Conservation (phyloP, 2,888 invertebrate species). For the Nomada ferruginata region DNA sequence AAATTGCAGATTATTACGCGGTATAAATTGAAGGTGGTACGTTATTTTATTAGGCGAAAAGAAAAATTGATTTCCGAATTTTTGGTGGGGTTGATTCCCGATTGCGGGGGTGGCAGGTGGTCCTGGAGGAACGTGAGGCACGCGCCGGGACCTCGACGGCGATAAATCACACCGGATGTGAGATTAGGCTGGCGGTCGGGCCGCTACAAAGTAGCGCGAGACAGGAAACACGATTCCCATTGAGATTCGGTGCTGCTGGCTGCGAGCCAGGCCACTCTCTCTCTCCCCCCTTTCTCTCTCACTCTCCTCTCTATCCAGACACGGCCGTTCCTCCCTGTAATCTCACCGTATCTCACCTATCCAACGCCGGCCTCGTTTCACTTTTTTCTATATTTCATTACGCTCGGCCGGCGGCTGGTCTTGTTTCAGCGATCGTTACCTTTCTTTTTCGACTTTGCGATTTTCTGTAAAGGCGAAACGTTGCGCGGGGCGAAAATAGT, state of each 20-base stretch:
- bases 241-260: constrained; percentile 64
- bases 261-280: constrained; percentile 33
- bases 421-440: too few relatives aligned
- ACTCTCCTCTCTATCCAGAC: neutral
- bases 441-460: too few relatives aligned
- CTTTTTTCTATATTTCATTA: neutral
- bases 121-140: constrained; percentile 13
- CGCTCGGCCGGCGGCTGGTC: neutral
- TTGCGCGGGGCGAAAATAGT: too few relatives aligned
- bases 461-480: too few relatives aligned
- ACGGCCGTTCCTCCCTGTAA: constrained; percentile 1
- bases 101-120: constrained; percentile 26
- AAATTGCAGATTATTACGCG: too few relatives aligned
- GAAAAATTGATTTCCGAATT: constrained; percentile 10
- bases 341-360: constrained; percentile 27
- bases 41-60: neutral
- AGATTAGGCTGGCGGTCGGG: constrained; percentile 53
- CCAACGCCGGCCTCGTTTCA: neutral
- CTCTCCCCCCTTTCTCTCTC: constrained; percentile 6
- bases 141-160: constrained; percentile 14
- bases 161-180: constrained; percentile 62
- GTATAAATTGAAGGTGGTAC: too few relatives aligned
- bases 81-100: constrained; percentile 15
- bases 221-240: constrained; percentile 76
- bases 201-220: constrained; percentile 69